Evolutionary conservation across 2,888 invertebrate species (phyloP).

Genomic region (Sminthurinus aureus): DNA sequence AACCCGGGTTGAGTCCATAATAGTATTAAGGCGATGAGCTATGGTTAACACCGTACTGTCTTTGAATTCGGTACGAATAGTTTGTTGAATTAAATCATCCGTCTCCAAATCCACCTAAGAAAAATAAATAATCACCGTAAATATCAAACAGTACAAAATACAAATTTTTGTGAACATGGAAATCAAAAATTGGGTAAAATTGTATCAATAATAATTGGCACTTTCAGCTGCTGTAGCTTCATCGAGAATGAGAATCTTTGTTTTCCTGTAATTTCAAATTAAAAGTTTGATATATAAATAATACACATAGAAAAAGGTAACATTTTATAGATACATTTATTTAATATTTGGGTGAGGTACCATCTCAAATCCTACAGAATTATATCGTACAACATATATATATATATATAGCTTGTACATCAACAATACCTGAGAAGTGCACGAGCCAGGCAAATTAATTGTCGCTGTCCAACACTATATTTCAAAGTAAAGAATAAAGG

Average conservation of each 20-base stretch:
- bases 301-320: neutral
- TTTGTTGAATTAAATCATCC: constrained; percentile 82
- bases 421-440: constrained; percentile 48
- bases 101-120: constrained; percentile 76
- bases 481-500: neutral
- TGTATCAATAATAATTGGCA: too few relatives aligned
- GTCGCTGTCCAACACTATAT: constrained; percentile 57
- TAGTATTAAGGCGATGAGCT: constrained; percentile 91
- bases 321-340: constrained; percentile 24
- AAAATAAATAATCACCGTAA: neutral
- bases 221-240: constrained; percentile 85
- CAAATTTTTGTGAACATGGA: too few relatives aligned
- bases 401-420: constrained; percentile 40
- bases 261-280: constrained; percentile 41
- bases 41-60: constrained; percentile 81
- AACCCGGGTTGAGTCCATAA: constrained; percentile 82
- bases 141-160: neutral
- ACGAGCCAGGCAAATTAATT: constrained; percentile 55
- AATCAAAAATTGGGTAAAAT: too few relatives aligned
- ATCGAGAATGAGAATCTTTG: constrained; percentile 51
- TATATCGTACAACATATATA: too few relatives aligned
- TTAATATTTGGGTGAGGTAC: too few relatives aligned
- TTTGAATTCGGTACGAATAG: constrained; percentile 82
- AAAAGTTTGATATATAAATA: neutral
- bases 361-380: too few relatives aligned